These are phyloP conservation scores for Heliconius himera DNA, from an alignment of 1,140 invertebrate species.

Conservation along the genomic window DNA sequence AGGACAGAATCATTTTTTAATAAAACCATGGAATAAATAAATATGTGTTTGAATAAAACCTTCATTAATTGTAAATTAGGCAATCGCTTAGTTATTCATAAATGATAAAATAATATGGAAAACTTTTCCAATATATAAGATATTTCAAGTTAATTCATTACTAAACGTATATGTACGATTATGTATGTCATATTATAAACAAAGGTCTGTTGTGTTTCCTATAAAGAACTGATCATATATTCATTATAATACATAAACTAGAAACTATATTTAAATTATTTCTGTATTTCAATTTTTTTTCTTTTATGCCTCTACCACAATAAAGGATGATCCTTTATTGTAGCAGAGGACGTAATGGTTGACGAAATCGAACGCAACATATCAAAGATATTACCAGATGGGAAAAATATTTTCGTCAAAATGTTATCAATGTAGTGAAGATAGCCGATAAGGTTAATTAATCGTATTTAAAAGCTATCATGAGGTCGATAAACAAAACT, in stretches of 20 bases:
- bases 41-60: neutral
- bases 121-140: neutral
- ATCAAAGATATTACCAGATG: neutral
- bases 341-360: neutral
- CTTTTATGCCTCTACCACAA: too few relatives aligned
- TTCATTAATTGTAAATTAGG: neutral
- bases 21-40: neutral
- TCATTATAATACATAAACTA: too few relatives aligned
- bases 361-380: neutral
- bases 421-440: neutral
- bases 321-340: too few relatives aligned
- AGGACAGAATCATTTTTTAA: neutral
- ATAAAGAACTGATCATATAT: too few relatives aligned
- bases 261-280: too few relatives aligned
- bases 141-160: neutral
- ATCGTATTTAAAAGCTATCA: neutral
- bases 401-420: neutral
- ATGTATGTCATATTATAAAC: too few relatives aligned
- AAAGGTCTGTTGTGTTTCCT: too few relatives aligned
- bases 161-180: too few relatives aligned
- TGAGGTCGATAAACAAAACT: slow-evolving; percentile 12
- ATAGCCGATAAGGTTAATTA: neutral
- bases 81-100: neutral
- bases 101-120: neutral
- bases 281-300: too few relatives aligned